Base-by-base conservation (phyloP, 2,113 vertebrate genomes). In the Riparia riparia region DNA sequence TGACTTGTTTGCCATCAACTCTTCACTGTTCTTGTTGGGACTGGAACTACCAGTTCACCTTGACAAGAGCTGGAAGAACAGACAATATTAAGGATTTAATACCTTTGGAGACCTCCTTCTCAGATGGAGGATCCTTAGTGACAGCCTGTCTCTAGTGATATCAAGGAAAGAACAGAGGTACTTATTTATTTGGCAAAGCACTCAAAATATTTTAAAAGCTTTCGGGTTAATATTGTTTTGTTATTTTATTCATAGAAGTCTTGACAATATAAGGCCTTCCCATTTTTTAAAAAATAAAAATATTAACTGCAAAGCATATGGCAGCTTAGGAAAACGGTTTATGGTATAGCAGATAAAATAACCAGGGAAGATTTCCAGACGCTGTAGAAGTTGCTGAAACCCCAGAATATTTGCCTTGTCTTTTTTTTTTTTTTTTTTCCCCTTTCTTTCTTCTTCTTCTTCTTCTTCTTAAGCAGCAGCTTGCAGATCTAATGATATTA, bases 381-480 rank as follows among this genome's bases (percentile, higher is more conserved):
- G 26, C 12, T 66, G 49, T 31, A 84, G 66, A 78, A 84, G 19
- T 42, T 54, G 8, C 4, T 91, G 29, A 77, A 80, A 31, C 21
- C 0, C 1, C 12, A 34, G 44, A 58, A 71, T 45, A 58, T 63
- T 90, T 73, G 1, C 7, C 39, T 6, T 18, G 7, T 2, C 5
- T 12, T 5, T 45, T 54, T 63, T 4, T 25, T 53, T 37, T 37
- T 37, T 37, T 37, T 9, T 37, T n/a, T n/a, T n/a, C n/a, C n/a
- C n/a, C n/a, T n/a, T n/a, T n/a, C n/a, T n/a, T n/a, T n/a, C n/a
- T n/a, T n/a, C n/a, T n/a, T n/a, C n/a, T n/a, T n/a, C n/a, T n/a
- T n/a, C n/a, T n/a, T n/a, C n/a, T 37, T 64, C 25, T 70, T 20
- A 17, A 44, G 37, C 22, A 29, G 16, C 44, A 77, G 7, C 12